Percentiles rank a stretch among this genome's conserved stretches.
phyloP scores from a whole-genome alignment of 1,140 invertebrate genomes.

The Leptinotarsa texana region DNA sequence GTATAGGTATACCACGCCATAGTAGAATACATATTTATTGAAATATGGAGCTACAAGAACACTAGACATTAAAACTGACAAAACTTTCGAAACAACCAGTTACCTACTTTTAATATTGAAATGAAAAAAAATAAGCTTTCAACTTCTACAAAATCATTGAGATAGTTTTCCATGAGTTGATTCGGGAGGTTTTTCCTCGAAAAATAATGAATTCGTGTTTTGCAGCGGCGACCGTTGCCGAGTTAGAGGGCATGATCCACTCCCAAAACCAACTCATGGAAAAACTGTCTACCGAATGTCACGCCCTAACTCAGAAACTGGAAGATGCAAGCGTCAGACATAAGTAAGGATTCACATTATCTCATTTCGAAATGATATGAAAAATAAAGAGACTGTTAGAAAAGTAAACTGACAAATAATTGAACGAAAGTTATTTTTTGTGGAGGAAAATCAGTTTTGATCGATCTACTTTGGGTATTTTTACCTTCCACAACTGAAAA shows the following conservation, averaged over 20 bases:
- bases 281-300: conserved; percentile 83
- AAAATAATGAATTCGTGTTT: conserved; percentile 47
- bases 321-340: conserved; percentile 80
- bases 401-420: background rate
- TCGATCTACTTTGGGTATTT: no score
- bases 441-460: no score
- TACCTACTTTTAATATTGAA: no score
- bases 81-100: no score
- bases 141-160: no score
- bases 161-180: conserved; percentile 47
- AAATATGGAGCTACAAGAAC: no score
- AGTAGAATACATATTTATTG: no score
- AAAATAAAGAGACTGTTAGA: background rate
- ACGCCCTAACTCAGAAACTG: conserved; percentile 80
- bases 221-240: conserved; percentile 79
- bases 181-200: conserved; percentile 37
- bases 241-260: conserved; percentile 82
- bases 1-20: no score
- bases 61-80: no score
- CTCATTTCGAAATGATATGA: background rate
- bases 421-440: no score
- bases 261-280: conserved; percentile 86
- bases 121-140: no score
- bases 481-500: no score
- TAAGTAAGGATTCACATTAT: conserved; percentile 67